Conservation (phyloP, 2,113 vertebrate species). For the Microcebus griseorufus region DNA sequence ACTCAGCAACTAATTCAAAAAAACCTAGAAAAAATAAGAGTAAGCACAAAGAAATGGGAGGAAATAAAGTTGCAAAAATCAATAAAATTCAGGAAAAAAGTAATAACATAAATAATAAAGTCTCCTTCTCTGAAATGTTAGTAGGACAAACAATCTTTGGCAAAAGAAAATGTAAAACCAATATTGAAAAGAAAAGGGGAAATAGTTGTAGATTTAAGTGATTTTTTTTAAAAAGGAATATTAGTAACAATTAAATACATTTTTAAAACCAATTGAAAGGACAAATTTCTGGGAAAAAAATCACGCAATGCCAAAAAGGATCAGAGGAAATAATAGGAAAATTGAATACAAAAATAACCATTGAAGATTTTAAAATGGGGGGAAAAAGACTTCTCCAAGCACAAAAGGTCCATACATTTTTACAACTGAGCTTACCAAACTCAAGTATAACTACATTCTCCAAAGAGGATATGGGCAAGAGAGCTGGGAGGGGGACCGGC, state of each 20-base stretch:
- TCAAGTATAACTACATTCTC: background rate
- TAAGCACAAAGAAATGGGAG: background rate
- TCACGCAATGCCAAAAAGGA: background rate
- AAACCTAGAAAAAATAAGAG: background rate
- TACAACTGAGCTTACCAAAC: background rate
- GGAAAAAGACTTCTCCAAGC: background rate
- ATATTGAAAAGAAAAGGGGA: background rate
- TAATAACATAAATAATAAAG: background rate
- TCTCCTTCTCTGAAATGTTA: background rate
- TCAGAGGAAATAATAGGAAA: background rate
- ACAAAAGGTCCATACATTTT: background rate
- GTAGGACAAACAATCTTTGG: background rate
- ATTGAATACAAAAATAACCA: background rate
- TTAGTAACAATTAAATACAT: background rate
- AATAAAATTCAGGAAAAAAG: background rate
- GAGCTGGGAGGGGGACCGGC: too few relatives aligned
- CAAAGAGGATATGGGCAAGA: background rate
- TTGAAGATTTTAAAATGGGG: background rate
- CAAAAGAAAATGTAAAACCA: background rate
- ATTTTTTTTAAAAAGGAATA: background rate
- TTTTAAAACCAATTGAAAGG: background rate
- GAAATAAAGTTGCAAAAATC: background rate
- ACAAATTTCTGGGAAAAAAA: background rate
- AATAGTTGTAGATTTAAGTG: background rate
- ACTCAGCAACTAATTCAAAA: background rate